These are phyloP conservation scores for Penaeus vannamei DNA, from an alignment of 1,140 invertebrate species.

Conservation along the genomic window DNA sequence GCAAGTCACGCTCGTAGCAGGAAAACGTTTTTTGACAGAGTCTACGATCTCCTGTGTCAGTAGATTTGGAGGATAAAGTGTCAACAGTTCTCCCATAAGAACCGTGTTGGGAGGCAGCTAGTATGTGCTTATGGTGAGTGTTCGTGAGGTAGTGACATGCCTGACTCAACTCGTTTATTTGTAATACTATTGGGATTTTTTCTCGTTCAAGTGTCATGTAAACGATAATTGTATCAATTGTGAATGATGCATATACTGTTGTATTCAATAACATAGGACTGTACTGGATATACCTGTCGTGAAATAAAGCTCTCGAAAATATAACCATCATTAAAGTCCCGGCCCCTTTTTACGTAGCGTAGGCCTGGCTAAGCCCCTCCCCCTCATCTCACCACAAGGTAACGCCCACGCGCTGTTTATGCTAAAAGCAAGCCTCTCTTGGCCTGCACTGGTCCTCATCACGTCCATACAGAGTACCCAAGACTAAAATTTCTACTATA, in stretches of 20 bases:
- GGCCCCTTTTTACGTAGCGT: too few relatives aligned
- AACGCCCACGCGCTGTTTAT: slow-evolving; percentile 32
- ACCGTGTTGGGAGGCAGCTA: neutral
- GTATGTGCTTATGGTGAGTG: slow-evolving; percentile 5
- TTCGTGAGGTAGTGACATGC: neutral
- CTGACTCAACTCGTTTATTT: too few relatives aligned
- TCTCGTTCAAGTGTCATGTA: too few relatives aligned
- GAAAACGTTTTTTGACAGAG: too few relatives aligned
- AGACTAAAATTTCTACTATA: slow-evolving; percentile 45
- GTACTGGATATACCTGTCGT: too few relatives aligned
- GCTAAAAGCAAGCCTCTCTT: slow-evolving; percentile 48
- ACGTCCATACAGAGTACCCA: slow-evolving; percentile 35
- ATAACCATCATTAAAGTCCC: too few relatives aligned
- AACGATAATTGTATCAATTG: too few relatives aligned
- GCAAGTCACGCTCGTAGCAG: too few relatives aligned
- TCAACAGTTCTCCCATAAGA: neutral
- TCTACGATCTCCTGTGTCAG: neutral
- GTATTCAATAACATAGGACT: too few relatives aligned
- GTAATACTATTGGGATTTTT: too few relatives aligned
- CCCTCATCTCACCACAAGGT: neutral
- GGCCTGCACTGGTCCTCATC: slow-evolving; percentile 23
- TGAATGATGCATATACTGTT: too few relatives aligned
- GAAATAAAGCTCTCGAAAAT: too few relatives aligned
- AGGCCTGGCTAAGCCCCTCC: slow-evolving; percentile 43
- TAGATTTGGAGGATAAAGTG: slow-evolving; percentile 18